Base-by-base conservation (phyloP, 2,113 vertebrate genomes). In the Propithecus coquereli region DNA sequence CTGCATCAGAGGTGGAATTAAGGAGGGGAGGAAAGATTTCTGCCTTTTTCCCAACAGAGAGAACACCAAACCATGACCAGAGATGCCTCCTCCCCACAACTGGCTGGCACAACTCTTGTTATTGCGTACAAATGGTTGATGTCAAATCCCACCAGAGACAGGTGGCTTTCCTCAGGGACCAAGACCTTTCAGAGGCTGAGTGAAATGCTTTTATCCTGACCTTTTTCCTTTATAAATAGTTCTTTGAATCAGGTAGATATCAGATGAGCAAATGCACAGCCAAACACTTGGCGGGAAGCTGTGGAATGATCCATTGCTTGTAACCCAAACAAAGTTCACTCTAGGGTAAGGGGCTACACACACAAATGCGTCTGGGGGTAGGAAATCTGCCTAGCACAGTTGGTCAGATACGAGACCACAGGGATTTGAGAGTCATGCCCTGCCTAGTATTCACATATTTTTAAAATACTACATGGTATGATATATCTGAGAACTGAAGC, bases 201-300 rank as follows among this genome's bases (percentile, higher is more conserved):
- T 47, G 47, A 50, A 77, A 73, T 91, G 57, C 87, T 91, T 37
- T 89, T 80, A 22, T 68, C 65, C 68, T 95, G 87, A 94, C 79
- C 65, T 96, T 90, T 94, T 37, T 45, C 22, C 57, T 90, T 95
- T 61, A 17, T 57, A 89, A 68, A 74, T 90, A 40, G 32, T 71
- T 40, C 47, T 89, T 63, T 93, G 40, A 76, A 74, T 59, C 80
- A 70, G 25, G n/a, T 11, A 50, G 66, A 57, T 50, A n/a, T 89
- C 73, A 83, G 50, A 57, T 54, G 23, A 86, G 25, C 54, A 91
- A 76, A 82, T 54, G 25, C 6, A 27, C 59, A n/a, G 63, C 68
- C 10, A 76, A 94, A 71, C 27, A 30, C 10, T 82, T 82, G 63
- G 66, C 79, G 88, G 82, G 59, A 45, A 80, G 57, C n/a, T 81